These are phyloP conservation scores for Stramonita haemastoma DNA, from an alignment of 2,888 invertebrate genomes.

Conservation along the genomic window DNA sequence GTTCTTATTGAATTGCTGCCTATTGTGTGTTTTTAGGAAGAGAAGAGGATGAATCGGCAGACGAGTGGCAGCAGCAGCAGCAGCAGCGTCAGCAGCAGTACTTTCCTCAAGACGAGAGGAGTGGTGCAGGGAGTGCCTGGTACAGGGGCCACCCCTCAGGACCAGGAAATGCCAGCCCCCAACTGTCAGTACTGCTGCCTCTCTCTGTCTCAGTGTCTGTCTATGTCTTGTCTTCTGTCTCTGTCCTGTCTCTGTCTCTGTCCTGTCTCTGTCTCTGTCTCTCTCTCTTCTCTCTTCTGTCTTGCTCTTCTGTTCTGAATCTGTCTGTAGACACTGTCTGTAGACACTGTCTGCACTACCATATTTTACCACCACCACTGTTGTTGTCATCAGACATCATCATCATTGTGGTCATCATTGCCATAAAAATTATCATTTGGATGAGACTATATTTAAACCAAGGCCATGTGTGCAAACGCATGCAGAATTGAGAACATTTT, in stretches of 20 bases:
- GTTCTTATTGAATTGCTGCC: too few species aligned
- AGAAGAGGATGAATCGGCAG: slow-evolving; percentile 27
- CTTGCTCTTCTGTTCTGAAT: not conserved
- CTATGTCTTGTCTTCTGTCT: not conserved
- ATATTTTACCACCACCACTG: too few species aligned
- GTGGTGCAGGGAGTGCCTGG: slow-evolving; percentile 32
- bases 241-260: not conserved
- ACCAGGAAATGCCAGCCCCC: not conserved
- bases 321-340: not conserved
- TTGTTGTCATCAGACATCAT: too few species aligned
- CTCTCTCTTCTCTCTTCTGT: too few species aligned
- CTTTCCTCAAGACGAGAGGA: not conserved
- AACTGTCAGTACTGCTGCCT: not conserved
- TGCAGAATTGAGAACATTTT: too few species aligned
- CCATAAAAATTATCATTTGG: too few species aligned
- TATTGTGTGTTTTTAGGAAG: not conserved
- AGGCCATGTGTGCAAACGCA: too few species aligned
- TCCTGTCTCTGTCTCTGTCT: not conserved
- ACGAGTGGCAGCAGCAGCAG: slow-evolving; percentile 5
- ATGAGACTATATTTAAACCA: too few species aligned
- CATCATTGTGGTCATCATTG: too few species aligned
- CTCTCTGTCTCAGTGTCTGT: not conserved
- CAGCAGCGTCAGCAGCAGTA: not conserved
- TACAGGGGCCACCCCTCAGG: not conserved
- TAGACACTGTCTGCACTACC: too few species aligned